phyloP scores from a whole-genome alignment of 2,113 vertebrate species.

The Galeopterus variegatus region DNA sequence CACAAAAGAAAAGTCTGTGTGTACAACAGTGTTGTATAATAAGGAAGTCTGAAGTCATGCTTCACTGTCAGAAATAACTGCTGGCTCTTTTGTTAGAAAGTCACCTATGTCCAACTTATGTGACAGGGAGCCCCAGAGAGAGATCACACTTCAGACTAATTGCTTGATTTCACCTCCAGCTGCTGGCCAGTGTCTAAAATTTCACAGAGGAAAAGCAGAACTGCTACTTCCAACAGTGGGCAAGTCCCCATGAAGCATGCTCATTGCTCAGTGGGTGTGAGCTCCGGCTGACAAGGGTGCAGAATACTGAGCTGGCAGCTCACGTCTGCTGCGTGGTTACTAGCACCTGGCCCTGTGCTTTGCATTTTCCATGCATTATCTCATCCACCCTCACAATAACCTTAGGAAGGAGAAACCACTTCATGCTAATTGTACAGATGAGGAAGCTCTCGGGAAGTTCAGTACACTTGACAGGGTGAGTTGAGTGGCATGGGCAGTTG shows the following conservation, averaged over 20 bases:
- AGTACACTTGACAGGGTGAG: not conserved
- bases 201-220: not conserved
- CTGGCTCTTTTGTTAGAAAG: not conserved
- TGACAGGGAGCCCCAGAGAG: not conserved
- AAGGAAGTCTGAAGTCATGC: not conserved
- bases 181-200: too few relatives aligned
- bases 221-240: not conserved
- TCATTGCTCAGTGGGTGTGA: not conserved
- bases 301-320: not conserved
- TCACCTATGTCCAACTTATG: not conserved
- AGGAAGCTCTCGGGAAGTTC: not conserved
- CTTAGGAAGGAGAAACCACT: not conserved
- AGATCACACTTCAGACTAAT: not conserved
- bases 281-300: not conserved
- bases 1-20: not conserved
- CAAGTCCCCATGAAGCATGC: not conserved
- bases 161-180: not conserved
- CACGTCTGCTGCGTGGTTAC: not conserved
- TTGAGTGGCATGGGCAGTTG: too few relatives aligned
- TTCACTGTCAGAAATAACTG: not conserved
- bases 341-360: rapidly evolving
- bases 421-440: not conserved
- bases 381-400: not conserved
- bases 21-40: not conserved
- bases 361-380: not conserved